phyloP scores from a whole-genome alignment of 2,113 vertebrate genomes.

The Saguinus midas region DNA sequence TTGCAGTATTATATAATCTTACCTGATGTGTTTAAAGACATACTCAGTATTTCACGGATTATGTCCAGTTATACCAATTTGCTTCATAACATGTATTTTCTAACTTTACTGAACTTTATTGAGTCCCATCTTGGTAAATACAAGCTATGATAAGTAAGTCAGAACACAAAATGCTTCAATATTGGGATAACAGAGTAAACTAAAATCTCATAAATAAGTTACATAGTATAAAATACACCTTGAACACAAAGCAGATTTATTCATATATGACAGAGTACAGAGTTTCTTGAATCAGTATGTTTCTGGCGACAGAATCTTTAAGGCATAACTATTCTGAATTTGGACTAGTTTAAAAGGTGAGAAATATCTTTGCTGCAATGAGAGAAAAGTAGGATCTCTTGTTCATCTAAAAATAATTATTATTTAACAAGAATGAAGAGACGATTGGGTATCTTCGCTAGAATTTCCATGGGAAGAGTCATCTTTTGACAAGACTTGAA shows the following conservation, averaged over 20 bases:
- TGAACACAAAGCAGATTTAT: not conserved
- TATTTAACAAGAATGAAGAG: not conserved
- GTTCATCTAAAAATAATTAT: slow-evolving; percentile 35
- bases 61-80: not conserved
- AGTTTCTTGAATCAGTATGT: slow-evolving; percentile 11
- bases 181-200: not conserved
- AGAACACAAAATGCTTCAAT: not conserved
- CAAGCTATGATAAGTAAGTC: not conserved
- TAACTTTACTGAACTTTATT: not conserved
- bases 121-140: not conserved
- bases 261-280: not conserved
- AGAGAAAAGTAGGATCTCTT: not conserved
- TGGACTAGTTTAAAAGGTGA: not conserved
- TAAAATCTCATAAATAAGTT: not conserved
- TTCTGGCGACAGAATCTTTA: slow-evolving; percentile 14
- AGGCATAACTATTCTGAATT: slow-evolving; percentile 9
- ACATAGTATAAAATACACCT: not conserved
- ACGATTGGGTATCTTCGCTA: not conserved
- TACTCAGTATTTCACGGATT: not conserved
- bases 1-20: not conserved
- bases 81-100: not conserved
- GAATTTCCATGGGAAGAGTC: not conserved
- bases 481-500: not conserved
- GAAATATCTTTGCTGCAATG: not conserved
- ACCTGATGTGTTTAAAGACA: not conserved